Percentiles rank a stretch among this genome's conserved stretches.
These are phyloP conservation scores for Hippocampus abdominalis DNA, from an alignment of 2,113 vertebrate species.

Conservation along the genomic window DNA sequence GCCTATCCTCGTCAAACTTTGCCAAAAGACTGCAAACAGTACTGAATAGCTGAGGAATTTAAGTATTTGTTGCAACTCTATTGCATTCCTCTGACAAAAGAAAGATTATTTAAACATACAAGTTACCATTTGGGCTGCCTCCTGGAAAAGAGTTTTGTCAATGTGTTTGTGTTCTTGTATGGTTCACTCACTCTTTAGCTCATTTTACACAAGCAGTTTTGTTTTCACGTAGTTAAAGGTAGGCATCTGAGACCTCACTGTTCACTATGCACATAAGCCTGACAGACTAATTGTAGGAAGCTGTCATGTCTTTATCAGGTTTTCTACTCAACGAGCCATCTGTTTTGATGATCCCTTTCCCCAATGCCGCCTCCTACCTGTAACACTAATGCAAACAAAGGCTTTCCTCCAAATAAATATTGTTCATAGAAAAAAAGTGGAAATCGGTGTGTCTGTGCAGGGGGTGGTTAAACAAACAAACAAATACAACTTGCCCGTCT, in stretches of 20 bases:
- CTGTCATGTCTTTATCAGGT: constrained; percentile 67
- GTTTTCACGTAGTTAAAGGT: constrained; percentile 37
- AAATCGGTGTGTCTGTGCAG: no score
- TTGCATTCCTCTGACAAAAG: constrained; percentile 68
- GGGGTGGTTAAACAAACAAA: no score
- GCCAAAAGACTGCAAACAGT: constrained; percentile 48
- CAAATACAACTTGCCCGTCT: no score
- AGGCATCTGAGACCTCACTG: constrained; percentile 50
- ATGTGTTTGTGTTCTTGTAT: constrained; percentile 42
- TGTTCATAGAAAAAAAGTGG: constrained; percentile 1
- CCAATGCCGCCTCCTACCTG: constrained; percentile 32
- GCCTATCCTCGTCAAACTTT: neutral
- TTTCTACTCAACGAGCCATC: constrained; percentile 60
- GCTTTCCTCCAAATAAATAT: constrained; percentile 9
- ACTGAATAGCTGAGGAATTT: constrained; percentile 55
- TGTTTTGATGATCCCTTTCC: constrained; percentile 36
- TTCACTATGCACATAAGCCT: constrained; percentile 58
- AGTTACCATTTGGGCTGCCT: constrained; percentile 46
- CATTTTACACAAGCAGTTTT: constrained; percentile 33
- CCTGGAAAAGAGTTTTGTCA: constrained; percentile 50
- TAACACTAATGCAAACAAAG: constrained; percentile 23
- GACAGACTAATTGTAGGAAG: constrained; percentile 65
- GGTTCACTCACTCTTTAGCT: constrained; percentile 21
- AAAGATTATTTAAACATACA: constrained; percentile 59
- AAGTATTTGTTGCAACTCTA: constrained; percentile 61